Base-by-base conservation (phyloP, 2,888 invertebrate species). In the Allolobophora icterica region DNA sequence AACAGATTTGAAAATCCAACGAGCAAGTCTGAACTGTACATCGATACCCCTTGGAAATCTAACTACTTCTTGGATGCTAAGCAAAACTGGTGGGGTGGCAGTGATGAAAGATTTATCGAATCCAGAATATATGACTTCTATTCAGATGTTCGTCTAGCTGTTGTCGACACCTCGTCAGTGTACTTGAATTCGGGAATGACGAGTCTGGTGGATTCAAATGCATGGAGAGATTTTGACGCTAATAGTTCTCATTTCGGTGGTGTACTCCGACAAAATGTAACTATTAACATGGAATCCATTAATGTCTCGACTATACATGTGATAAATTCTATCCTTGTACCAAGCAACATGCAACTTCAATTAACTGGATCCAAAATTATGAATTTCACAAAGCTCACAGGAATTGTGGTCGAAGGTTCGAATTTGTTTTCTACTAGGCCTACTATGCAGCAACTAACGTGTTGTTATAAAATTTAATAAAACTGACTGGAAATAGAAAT, bases 331-430 rank as follows among this genome's bases (percentile, higher is more conserved):
- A 90, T 42, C 58, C 52, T n/a, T n/a, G 45, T 90, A 42, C 71
- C 52, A 30, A 4, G 33, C n/a, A 42, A 90, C 34, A 58, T 87
- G 34, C 35, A 35, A 17, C 87, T 87, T 19, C 19, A 87, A 87
- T 24, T 87, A 34, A 87, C 5, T 35, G 87, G 87, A 58, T 35
- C 58, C 24, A 6, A 52, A 52, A 38, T 30, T 11, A 5, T 90
- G 52, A 83, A 17, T n/a, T 52, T 34, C 34, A 6, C n/a, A 33
- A n/a, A 21, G 33, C 45, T n/a, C 40, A 90, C 52, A 38, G 90
- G 58, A 38, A 58, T 90, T 90, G 30, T 71, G 58, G 90, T 90
- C 15, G 83, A 58, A 71, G 90, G 58, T 35, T 33, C n/a, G 45
- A 1, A 45, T 30, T 34, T 45, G 34, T 42, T 89, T n/a, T n/a